These are phyloP conservation scores for Syrista parreyssii DNA, from an alignment of 2,888 invertebrate species.

Conservation along the genomic window DNA sequence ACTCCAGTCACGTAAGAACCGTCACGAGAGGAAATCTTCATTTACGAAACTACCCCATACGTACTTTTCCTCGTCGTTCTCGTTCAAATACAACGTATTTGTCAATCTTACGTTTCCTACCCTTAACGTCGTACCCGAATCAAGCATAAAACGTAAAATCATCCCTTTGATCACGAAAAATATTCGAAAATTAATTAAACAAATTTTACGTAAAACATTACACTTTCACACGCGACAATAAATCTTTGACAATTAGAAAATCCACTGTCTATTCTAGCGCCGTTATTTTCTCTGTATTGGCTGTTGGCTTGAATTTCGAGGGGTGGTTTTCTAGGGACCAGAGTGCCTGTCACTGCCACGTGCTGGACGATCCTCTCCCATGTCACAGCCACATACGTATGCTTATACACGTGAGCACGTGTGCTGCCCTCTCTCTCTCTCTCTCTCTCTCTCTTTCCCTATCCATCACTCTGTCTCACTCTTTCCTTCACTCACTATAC, in stretches of 20 bases:
- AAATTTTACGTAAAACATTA: too few species aligned
- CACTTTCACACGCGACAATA: too few species aligned
- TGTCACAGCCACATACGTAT: slow-evolving; percentile 13
- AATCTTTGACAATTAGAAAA: neutral
- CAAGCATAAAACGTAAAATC: neutral
- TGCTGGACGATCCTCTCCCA: slow-evolving; percentile 40
- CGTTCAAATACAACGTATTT: neutral
- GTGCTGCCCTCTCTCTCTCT: slow-evolving; percentile 15
- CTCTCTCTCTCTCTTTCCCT: slow-evolving; percentile 25
- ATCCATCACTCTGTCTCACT: slow-evolving; percentile 17
- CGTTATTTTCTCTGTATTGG: neutral
- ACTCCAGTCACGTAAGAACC: slow-evolving; percentile 14
- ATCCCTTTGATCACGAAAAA: neutral
- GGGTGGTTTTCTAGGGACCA: neutral
- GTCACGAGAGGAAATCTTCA: slow-evolving; percentile 45
- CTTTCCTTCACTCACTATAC: slow-evolving; percentile 2
- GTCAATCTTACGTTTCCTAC: neutral
- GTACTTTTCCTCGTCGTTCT: neutral
- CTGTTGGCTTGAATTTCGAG: neutral
- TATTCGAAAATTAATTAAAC: too few species aligned
- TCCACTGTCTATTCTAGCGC: neutral
- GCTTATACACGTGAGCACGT: neutral
- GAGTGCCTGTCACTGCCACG: slow-evolving; percentile 53
- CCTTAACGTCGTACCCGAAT: neutral
- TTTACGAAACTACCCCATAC: slow-evolving; percentile 48